Evolutionary conservation across 2,888 invertebrate genomes (phyloP).

Genomic region (Drosophila fungiperda): DNA sequence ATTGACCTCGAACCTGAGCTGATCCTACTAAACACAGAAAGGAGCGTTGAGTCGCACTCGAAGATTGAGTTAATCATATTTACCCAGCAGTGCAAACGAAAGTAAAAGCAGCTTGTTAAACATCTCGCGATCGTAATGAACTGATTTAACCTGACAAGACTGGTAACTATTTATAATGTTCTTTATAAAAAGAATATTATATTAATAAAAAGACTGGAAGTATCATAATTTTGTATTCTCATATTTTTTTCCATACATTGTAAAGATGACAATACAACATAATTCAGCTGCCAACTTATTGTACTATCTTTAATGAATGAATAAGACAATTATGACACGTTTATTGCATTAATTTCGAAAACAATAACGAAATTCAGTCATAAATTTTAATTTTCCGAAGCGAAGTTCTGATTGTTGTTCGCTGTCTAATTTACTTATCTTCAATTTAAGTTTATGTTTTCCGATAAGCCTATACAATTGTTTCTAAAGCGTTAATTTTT

Average conservation of each 20-base stretch:
- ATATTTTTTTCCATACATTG: not conserved
- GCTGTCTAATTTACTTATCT: not conserved
- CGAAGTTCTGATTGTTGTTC: not conserved
- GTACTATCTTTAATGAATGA: not conserved
- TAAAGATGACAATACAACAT: not conserved
- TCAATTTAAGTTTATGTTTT: not conserved
- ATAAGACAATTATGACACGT: too few relatives aligned
- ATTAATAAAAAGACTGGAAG: not conserved
- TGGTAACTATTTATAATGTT: constrained; percentile 1
- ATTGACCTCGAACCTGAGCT: constrained; percentile 2
- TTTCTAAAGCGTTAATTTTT: too few relatives aligned
- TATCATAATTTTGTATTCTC: not conserved
- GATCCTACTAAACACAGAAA: not conserved
- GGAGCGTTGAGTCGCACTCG: not conserved
- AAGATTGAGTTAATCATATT: not conserved
- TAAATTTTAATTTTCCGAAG: not conserved
- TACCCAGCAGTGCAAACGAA: constrained; percentile 12
- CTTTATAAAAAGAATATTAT: not conserved
- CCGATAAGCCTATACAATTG: too few relatives aligned
- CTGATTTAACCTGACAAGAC: not conserved
- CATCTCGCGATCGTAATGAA: constrained; percentile 5
- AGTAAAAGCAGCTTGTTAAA: not conserved
- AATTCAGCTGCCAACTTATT: not conserved
- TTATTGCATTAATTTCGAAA: not conserved
- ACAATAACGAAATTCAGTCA: not conserved